Percentiles rank a stretch among this genome's conserved stretches.
phyloP scores from a whole-genome alignment of 2,113 vertebrate genomes.

The Sorex araneus region DNA sequence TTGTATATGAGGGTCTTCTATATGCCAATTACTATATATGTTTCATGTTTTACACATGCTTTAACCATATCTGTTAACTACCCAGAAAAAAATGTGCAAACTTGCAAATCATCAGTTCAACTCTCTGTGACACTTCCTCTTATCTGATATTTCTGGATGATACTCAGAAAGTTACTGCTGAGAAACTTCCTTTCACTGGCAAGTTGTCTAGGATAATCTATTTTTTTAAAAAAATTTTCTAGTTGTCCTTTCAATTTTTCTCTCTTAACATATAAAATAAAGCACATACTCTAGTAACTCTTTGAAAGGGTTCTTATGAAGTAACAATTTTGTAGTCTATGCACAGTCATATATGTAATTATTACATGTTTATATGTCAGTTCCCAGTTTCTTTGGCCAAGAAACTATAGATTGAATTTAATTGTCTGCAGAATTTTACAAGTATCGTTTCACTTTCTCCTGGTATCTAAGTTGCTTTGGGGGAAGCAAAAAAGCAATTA shows the following conservation, averaged over 20 bases:
- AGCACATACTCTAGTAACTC: neutral
- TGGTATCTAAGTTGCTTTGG: neutral
- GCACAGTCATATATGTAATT: neutral
- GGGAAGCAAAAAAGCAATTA: neutral
- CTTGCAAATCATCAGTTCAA: neutral
- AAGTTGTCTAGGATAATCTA: neutral
- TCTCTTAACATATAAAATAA: neutral
- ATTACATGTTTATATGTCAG: neutral
- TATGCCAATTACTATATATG: neutral
- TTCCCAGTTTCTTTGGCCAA: neutral
- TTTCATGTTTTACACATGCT: slow-evolving; percentile 1
- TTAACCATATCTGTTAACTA: neutral
- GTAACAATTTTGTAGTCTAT: neutral
- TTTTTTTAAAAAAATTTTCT: too few relatives aligned
- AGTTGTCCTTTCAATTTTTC: neutral
- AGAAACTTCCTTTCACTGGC: too few relatives aligned
- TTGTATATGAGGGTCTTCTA: neutral
- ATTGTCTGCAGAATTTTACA: slow-evolving; percentile 14
- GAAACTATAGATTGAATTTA: neutral
- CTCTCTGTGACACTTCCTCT: neutral
- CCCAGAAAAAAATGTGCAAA: neutral
- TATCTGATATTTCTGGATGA: too few relatives aligned
- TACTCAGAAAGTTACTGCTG: too few relatives aligned
- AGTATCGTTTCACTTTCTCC: neutral
- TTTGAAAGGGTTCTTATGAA: neutral